A percentile compares a stretch with the other conserved stretches of the same genome.
Conservation (phyloP, 2,888 invertebrate species). For the Barypeithes pellucidus region DNA sequence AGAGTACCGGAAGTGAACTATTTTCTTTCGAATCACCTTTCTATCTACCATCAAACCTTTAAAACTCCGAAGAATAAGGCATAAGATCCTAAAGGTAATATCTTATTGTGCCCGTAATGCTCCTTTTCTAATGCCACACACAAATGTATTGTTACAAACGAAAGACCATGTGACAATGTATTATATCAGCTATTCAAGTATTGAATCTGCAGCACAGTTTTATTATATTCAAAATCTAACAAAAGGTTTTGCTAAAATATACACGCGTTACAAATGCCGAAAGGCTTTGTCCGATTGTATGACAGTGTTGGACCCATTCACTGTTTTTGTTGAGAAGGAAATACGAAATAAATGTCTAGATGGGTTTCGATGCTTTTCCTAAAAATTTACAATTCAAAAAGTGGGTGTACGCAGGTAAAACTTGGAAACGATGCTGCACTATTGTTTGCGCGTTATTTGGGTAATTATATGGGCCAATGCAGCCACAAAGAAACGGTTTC, state of each 20-base stretch:
- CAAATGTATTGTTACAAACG: constrained; percentile 69
- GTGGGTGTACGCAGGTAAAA: constrained; percentile 65
- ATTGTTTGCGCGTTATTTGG: constrained; percentile 60
- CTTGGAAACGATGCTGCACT: constrained; percentile 41
- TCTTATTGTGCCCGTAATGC: constrained; percentile 65
- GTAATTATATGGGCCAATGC: constrained; percentile 62
- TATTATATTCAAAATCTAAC: constrained; percentile 62
- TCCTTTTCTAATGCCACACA: constrained; percentile 70
- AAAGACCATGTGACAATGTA: constrained; percentile 72
- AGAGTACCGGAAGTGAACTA: constrained; percentile 36
- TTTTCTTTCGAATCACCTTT: constrained; percentile 33
- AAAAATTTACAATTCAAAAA: constrained; percentile 63
- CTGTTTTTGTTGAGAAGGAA: constrained; percentile 69
- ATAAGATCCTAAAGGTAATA: constrained; percentile 25
- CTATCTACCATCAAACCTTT: constrained; percentile 25
- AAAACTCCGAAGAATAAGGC: constrained; percentile 31
- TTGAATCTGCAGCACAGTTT: constrained; percentile 70
- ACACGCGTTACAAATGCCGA: constrained; percentile 72
- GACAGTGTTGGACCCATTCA: constrained; percentile 69
- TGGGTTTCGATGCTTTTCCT: constrained; percentile 66
- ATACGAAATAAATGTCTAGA: constrained; percentile 67
- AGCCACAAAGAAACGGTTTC: constrained; percentile 55
- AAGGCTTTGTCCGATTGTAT: constrained; percentile 69
- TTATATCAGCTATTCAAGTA: constrained; percentile 70
- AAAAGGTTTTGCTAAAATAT: constrained; percentile 67